A percentile compares a stretch with the other conserved stretches of the same genome.
These are phyloP conservation scores for Caranx melampygus DNA, from an alignment of 2,113 vertebrate species.

Conservation along the genomic window DNA sequence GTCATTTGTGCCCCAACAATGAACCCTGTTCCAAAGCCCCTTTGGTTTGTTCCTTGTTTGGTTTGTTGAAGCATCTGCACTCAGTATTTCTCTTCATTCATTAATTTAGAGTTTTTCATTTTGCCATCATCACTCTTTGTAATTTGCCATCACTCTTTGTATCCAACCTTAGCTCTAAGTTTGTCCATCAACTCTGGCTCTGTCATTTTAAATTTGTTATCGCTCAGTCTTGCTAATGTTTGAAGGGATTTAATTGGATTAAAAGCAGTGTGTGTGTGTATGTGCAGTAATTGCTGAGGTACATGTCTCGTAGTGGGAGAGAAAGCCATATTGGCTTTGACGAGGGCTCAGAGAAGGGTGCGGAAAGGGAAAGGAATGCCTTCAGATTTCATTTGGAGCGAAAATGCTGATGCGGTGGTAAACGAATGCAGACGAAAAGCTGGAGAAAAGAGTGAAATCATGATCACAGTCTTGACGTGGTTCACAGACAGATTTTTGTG, in stretches of 20 bases:
- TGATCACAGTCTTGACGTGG: conserved; percentile 76
- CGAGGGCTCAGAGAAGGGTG: conserved; percentile 85
- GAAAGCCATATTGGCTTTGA: conserved; percentile 79
- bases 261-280: conserved; percentile 81
- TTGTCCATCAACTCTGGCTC: background rate
- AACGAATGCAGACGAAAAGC: conserved; percentile 76
- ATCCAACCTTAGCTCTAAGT: background rate
- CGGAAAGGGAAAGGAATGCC: conserved; percentile 85
- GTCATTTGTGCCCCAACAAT: too few relatives aligned
- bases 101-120: too few relatives aligned
- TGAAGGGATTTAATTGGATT: conserved; percentile 83
- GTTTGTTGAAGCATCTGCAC: too few relatives aligned
- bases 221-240: background rate
- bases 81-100: too few relatives aligned
- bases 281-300: conserved; percentile 72
- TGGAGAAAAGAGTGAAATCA: conserved; percentile 73
- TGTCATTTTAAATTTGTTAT: background rate
- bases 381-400: conserved; percentile 86
- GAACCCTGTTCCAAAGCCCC: too few relatives aligned
- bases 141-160: too few relatives aligned
- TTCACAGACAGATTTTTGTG: conserved; percentile 82
- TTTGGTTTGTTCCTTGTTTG: too few relatives aligned
- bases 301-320: conserved; percentile 80
- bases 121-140: too few relatives aligned
- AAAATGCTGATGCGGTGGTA: conserved; percentile 81